phyloP scores from a whole-genome alignment of 1,140 invertebrate species.

The Phymastichus coffea region DNA sequence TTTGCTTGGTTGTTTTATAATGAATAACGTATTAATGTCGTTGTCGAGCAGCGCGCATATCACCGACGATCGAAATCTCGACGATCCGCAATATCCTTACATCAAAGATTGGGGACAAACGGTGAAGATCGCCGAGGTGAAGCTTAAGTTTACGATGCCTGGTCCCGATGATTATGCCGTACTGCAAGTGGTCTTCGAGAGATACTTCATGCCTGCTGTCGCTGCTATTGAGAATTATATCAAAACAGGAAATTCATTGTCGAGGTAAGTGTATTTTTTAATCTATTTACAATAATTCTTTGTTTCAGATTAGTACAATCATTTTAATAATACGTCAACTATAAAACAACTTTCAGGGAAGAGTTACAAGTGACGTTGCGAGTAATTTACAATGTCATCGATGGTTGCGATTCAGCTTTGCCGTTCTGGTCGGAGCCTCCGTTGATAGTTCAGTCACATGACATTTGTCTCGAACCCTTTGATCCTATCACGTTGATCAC shows the following conservation, averaged over 20 bases:
- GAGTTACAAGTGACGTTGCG: slow-evolving; percentile 55
- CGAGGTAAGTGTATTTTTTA: slow-evolving; percentile 37
- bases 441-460: slow-evolving; percentile 52
- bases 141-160: slow-evolving; percentile 78
- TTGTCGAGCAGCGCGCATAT: slow-evolving; percentile 64
- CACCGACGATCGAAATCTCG: slow-evolving; percentile 60
- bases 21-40: slow-evolving; percentile 58
- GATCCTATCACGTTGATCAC: slow-evolving; percentile 49
- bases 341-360: neutral
- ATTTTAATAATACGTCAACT: neutral
- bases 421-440: slow-evolving; percentile 64
- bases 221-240: slow-evolving; percentile 58
- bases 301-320: slow-evolving; percentile 1
- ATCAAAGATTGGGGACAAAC: slow-evolving; percentile 82
- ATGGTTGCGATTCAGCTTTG: slow-evolving; percentile 61
- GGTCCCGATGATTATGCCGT: slow-evolving; percentile 67
- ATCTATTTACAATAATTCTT: neutral
- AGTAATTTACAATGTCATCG: slow-evolving; percentile 43
- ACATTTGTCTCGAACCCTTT: slow-evolving; percentile 47
- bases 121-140: slow-evolving; percentile 64
- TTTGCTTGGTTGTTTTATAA: slow-evolving; percentile 56
- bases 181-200: slow-evolving; percentile 65
- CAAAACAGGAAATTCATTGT: slow-evolving; percentile 40
- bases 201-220: slow-evolving; percentile 64
- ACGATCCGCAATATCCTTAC: slow-evolving; percentile 71